Evolutionary conservation across 2,113 vertebrate genomes (phyloP).

Genomic region (Lasiurus cinereus): DNA sequence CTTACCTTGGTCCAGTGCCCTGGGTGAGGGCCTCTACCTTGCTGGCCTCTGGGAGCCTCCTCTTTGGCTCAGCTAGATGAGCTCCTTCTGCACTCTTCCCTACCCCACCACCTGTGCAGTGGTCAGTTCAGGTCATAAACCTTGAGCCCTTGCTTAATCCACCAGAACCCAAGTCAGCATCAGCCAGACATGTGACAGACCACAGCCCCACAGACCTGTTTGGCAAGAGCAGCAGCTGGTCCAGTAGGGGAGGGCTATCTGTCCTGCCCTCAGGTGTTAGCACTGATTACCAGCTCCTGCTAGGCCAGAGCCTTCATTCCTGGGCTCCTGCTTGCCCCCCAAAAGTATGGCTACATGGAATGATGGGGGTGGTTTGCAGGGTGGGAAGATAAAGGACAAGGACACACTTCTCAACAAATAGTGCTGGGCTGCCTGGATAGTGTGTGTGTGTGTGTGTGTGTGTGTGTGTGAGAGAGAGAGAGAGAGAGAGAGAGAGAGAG

Average conservation of each 20-base stretch:
- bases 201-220: slow-evolving; percentile 70
- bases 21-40: background rate
- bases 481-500: background rate
- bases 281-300: background rate
- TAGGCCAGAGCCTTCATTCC: background rate
- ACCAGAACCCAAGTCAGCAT: slow-evolving; percentile 1
- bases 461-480: background rate
- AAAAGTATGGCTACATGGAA: background rate
- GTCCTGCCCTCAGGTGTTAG: background rate
- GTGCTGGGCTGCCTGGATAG: no score
- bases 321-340: rapidly evolving
- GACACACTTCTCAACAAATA: rapidly evolving
- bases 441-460: no score
- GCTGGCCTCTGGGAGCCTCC: background rate
- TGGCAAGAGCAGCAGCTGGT: slow-evolving; percentile 63
- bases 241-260: background rate
- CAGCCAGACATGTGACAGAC: slow-evolving; percentile 52
- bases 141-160: slow-evolving; percentile 68
- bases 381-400: background rate
- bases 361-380: no score
- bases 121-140: background rate
- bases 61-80: rapidly evolving
- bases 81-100: background rate
- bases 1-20: slow-evolving; percentile 67
- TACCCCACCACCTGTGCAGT: background rate